A percentile compares a stretch with the other conserved stretches of the same genome.
Evolutionary conservation across 2,888 invertebrate genomes (phyloP).

Genomic region (Amphimallon solstitiale): DNA sequence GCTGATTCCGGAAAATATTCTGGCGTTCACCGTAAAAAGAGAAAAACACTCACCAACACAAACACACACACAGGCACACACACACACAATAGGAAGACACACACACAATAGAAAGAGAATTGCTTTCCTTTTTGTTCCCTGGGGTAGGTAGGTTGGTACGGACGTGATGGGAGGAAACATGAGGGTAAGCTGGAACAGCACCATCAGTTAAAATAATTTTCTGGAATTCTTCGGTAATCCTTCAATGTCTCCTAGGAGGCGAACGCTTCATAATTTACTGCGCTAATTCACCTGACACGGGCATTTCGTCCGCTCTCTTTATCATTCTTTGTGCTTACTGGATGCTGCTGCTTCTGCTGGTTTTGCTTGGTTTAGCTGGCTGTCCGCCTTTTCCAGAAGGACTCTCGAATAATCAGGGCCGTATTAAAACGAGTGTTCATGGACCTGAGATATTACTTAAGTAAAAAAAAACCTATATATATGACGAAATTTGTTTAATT

Average conservation of each 20-base stretch:
- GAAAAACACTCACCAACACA: no score
- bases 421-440: no score
- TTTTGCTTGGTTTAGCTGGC: no score
- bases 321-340: constrained; percentile 36
- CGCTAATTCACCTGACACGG: constrained; percentile 60
- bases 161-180: not conserved
- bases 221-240: constrained; percentile 56
- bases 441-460: no score
- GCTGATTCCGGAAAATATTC: no score
- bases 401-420: not conserved
- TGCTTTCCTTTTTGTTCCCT: not conserved
- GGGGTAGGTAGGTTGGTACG: no score
- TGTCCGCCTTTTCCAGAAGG: not conserved
- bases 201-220: constrained; percentile 54
- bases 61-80: no score
- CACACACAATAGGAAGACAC: not conserved
- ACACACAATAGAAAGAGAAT: not conserved
- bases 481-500: no score
- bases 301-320: constrained; percentile 44
- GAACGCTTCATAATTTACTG: constrained; percentile 59
- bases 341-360: no score
- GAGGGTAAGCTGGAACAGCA: not conserved
- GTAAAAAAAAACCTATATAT: no score
- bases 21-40: no score
- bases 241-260: constrained; percentile 54